Percentiles rank a stretch among this genome's conserved stretches.
phyloP scores from a whole-genome alignment of 2,797 vertebrate genomes.

The Cirrhinus mrigala region DNA sequence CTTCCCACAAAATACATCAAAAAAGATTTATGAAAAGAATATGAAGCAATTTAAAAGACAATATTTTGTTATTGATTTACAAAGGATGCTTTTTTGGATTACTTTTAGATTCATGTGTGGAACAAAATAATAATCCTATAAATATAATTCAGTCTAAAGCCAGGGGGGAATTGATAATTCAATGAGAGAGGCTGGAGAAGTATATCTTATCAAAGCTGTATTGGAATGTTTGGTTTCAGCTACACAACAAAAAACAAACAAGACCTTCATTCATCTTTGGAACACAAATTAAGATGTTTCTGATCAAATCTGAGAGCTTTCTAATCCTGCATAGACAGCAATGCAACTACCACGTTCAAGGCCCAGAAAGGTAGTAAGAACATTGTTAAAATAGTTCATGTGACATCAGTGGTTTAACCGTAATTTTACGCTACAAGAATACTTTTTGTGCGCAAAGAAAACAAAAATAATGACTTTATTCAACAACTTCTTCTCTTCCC shows the following conservation, averaged over 20 bases:
- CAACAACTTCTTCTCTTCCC: no score
- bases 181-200: not conserved
- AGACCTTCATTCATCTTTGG: no score
- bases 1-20: conserved; percentile 49
- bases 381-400: no score
- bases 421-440: no score
- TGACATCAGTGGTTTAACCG: no score
- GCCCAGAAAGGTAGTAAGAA: no score
- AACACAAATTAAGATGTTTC: no score
- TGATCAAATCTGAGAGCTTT: no score
- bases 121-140: conserved; percentile 9
- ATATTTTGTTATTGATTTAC: conserved; percentile 29
- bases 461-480: no score
- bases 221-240: not conserved
- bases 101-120: conserved; percentile 15
- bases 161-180: not conserved
- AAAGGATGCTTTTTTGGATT: not conserved
- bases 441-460: no score
- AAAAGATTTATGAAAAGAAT: conserved; percentile 40
- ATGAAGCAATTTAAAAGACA: conserved; percentile 34
- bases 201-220: not conserved
- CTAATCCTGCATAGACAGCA: no score
- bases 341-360: no score
- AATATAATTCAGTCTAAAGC: conserved; percentile 1
- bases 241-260: not conserved